Evolutionary conservation across 2,797 vertebrate species (phyloP).

Genomic region (Pseudocheirus occidentalis): DNA sequence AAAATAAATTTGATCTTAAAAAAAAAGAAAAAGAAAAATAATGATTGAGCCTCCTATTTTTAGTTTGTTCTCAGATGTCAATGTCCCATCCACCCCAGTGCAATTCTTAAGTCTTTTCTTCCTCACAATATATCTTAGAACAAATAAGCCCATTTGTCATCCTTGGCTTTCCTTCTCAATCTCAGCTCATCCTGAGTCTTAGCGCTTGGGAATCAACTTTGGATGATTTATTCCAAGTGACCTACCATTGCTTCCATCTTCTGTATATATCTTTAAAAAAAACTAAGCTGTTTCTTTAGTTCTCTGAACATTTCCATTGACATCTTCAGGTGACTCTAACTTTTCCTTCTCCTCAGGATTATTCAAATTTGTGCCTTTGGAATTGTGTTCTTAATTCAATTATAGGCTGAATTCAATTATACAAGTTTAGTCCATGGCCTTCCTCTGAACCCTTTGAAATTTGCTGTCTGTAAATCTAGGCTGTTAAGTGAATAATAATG

Average conservation of each 20-base stretch:
- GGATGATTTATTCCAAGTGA: background rate
- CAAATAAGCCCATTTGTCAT: background rate
- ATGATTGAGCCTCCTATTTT: background rate
- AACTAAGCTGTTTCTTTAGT: background rate
- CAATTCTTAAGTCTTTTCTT: background rate
- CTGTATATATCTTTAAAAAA: background rate
- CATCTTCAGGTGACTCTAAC: background rate
- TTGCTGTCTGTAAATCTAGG: background rate
- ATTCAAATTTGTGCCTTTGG: background rate
- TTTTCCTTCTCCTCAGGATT: background rate
- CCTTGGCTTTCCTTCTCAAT: background rate
- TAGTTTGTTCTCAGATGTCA: background rate
- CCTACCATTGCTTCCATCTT: background rate
- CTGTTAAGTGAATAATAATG: background rate
- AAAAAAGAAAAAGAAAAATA: background rate
- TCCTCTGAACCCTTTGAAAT: background rate
- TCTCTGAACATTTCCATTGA: background rate
- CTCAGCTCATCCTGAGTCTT: background rate
- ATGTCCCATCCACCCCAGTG: background rate
- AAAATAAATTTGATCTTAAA: too few species aligned
- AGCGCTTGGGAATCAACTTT: background rate
- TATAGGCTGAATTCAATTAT: background rate
- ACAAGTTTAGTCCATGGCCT: background rate
- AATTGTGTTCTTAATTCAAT: background rate
- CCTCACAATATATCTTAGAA: background rate